Conservation (phyloP, 2,888 invertebrate genomes). For the Andrena haemorrhoa region DNA sequence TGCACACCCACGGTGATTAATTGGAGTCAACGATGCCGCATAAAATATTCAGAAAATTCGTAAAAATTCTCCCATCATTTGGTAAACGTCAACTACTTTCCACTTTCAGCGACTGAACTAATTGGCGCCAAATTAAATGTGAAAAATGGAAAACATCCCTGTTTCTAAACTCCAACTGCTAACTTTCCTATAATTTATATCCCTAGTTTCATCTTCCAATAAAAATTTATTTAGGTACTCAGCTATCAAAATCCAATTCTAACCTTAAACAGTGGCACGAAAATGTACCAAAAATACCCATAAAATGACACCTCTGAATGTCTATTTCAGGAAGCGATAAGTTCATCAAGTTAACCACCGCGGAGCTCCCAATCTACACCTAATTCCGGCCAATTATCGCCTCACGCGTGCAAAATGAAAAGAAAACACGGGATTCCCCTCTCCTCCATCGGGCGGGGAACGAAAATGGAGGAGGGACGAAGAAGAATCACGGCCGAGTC, state of each 20-base stretch:
- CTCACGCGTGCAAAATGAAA: background rate
- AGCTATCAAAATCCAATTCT: too few relatives aligned
- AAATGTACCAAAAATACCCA: too few relatives aligned
- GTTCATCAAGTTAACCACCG: background rate
- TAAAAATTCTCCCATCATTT: background rate
- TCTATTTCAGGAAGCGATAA: too few relatives aligned
- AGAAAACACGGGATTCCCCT: background rate
- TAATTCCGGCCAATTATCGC: slow-evolving; percentile 28
- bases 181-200: too few relatives aligned
- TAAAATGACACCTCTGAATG: too few relatives aligned
- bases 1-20: slow-evolving; percentile 1
- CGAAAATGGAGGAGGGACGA: slow-evolving; percentile 43
- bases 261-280: too few relatives aligned
- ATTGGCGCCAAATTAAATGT: background rate
- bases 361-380: background rate
- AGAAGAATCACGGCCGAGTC: slow-evolving; percentile 12
- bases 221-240: too few relatives aligned
- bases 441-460: slow-evolving; percentile 25
- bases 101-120: background rate
- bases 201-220: too few relatives aligned
- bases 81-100: background rate
- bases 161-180: too few relatives aligned
- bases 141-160: background rate
- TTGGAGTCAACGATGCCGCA: background rate
- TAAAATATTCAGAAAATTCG: background rate